Conservation (phyloP, 2,797 vertebrate species). For the Sebastes diaconus region DNA sequence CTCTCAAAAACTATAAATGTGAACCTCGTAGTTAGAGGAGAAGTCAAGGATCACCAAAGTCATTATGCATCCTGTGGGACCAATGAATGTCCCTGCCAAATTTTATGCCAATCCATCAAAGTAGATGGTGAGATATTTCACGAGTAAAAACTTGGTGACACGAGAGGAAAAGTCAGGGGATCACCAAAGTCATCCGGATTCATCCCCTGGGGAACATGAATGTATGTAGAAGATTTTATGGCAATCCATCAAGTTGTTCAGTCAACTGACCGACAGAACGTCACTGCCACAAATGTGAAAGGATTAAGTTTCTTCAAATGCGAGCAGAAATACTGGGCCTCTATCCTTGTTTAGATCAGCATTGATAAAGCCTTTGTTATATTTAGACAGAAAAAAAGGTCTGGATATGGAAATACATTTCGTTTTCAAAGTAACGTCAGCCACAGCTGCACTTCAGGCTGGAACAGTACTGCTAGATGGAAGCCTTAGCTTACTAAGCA, state of each 20-base stretch:
- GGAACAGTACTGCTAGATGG: conserved; percentile 7
- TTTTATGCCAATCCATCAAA: background rate
- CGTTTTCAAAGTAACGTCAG: conserved; percentile 18
- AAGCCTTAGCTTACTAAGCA: conserved; percentile 37
- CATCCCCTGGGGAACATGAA: background rate
- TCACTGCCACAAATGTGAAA: background rate
- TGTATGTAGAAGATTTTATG: background rate
- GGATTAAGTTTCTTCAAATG: background rate
- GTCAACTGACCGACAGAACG: background rate
- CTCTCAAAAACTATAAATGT: background rate
- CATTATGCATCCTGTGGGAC: background rate
- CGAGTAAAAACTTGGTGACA: background rate
- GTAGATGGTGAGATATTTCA: background rate
- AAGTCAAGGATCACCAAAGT: background rate
- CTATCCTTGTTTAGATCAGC: background rate
- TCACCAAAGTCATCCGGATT: background rate
- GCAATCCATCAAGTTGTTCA: background rate
- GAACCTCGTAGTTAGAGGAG: background rate
- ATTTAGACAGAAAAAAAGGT: background rate
- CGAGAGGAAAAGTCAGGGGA: background rate
- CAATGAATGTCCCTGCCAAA: background rate
- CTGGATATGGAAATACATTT: conserved; percentile 17
- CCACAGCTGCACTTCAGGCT: conserved; percentile 32
- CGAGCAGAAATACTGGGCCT: background rate
- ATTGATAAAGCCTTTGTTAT: background rate